phyloP scores from a whole-genome alignment of 2,113 vertebrate species.

The Gymnobelideus leadbeateri region DNA sequence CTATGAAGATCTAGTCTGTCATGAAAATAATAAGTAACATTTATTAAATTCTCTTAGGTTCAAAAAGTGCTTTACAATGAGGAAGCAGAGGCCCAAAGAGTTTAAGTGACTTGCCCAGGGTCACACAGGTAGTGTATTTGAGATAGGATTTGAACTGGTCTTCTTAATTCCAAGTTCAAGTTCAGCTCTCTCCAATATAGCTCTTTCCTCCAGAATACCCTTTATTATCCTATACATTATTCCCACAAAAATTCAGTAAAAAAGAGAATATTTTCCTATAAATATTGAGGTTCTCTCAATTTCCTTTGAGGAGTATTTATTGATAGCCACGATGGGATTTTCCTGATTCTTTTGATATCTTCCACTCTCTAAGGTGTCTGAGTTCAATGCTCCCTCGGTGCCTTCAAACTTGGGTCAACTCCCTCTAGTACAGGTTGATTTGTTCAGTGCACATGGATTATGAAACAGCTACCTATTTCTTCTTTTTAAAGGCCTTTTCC shows the following conservation, averaged over 20 bases:
- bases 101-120: background rate
- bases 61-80: background rate
- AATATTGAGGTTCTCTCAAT: background rate
- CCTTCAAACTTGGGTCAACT: too few species aligned
- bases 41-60: background rate
- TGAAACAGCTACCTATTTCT: background rate
- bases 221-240: background rate
- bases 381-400: background rate
- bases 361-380: too few species aligned
- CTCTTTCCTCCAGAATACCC: too few species aligned
- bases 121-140: too few species aligned
- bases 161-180: background rate
- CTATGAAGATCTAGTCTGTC: background rate
- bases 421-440: background rate
- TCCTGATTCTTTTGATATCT: background rate
- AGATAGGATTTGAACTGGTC: background rate
- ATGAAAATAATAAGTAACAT: background rate
- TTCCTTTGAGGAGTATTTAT: background rate
- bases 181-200: too few species aligned
- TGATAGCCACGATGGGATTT: background rate
- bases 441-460: background rate
- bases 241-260: background rate
- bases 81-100: background rate
- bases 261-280: background rate
- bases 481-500: background rate